phyloP scores from a whole-genome alignment of 2,888 invertebrate species.

The Aspidiotus rigidus region DNA sequence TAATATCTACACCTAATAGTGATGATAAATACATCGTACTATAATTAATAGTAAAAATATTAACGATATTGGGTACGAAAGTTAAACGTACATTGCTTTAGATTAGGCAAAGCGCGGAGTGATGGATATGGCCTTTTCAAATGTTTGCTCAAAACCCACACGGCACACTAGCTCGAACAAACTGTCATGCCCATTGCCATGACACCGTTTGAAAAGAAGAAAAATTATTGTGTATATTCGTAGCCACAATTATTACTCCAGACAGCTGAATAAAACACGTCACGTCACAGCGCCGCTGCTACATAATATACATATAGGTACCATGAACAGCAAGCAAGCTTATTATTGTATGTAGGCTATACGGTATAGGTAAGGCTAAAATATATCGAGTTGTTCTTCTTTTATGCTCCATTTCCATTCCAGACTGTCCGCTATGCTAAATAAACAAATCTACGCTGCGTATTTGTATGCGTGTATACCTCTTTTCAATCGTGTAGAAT shows the following conservation, averaged over 20 bases:
- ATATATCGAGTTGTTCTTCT: slow-evolving; percentile 19
- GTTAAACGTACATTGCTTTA: too few relatives aligned
- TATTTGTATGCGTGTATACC: too few relatives aligned
- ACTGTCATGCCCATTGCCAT: not conserved
- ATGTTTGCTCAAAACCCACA: slow-evolving; percentile 33
- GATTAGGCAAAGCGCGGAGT: not conserved
- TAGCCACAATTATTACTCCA: slow-evolving; percentile 26
- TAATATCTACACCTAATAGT: too few relatives aligned
- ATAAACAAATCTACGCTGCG: slow-evolving; percentile 26
- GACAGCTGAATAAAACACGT: slow-evolving; percentile 33
- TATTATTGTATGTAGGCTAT: too few relatives aligned
- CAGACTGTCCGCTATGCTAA: slow-evolving; percentile 28
- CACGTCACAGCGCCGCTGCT: slow-evolving; percentile 9
- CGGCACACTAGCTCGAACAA: not conserved
- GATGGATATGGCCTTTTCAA: slow-evolving; percentile 12
- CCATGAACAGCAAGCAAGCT: too few relatives aligned
- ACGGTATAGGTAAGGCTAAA: not conserved
- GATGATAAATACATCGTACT: too few relatives aligned
- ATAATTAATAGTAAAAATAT: too few relatives aligned
- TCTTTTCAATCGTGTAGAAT: slow-evolving; percentile 30
- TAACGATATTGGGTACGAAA: too few relatives aligned
- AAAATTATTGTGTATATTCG: slow-evolving; percentile 33
- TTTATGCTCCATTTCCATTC: slow-evolving; percentile 23
- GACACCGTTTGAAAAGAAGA: slow-evolving; percentile 30
- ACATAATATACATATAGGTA: too few relatives aligned